These are phyloP conservation scores for Macrotis lagotis DNA, from an alignment of 2,113 vertebrate species.

Conservation along the genomic window DNA sequence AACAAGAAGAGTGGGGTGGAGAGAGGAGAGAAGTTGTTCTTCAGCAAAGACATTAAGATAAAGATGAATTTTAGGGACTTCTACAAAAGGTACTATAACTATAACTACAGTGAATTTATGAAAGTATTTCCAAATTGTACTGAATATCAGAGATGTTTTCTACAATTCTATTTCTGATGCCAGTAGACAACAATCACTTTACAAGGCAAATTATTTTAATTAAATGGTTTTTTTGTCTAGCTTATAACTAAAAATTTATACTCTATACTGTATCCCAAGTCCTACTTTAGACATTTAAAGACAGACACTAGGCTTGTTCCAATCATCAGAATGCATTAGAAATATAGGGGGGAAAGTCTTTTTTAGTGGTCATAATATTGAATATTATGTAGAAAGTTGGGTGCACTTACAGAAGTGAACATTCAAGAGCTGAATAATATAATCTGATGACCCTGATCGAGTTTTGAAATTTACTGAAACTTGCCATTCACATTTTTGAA, in stretches of 20 bases:
- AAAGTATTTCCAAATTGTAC: background rate
- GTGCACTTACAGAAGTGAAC: background rate
- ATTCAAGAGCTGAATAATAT: background rate
- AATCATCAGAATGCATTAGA: background rate
- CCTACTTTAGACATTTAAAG: conserved; percentile 11
- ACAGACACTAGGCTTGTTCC: background rate
- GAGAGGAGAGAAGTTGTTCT: conserved; percentile 5
- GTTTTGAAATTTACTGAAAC: background rate
- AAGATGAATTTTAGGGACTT: conserved; percentile 32
- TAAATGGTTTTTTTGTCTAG: conserved; percentile 5
- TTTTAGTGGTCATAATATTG: background rate
- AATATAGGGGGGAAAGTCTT: background rate
- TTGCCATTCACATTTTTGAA: background rate
- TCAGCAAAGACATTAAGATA: conserved; percentile 39
- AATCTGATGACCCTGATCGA: background rate
- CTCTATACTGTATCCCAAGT: background rate
- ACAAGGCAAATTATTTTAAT: background rate
- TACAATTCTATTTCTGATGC: background rate
- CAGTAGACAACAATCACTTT: background rate
- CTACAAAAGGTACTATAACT: background rate
- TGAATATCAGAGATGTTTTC: conserved; percentile 14
- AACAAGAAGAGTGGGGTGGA: background rate
- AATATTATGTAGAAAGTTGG: conserved; percentile 17
- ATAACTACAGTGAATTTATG: conserved; percentile 21
- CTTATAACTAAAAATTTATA: conserved; percentile 16